phyloP scores from a whole-genome alignment of 2,888 invertebrate species.

The Pomacea canaliculata region DNA sequence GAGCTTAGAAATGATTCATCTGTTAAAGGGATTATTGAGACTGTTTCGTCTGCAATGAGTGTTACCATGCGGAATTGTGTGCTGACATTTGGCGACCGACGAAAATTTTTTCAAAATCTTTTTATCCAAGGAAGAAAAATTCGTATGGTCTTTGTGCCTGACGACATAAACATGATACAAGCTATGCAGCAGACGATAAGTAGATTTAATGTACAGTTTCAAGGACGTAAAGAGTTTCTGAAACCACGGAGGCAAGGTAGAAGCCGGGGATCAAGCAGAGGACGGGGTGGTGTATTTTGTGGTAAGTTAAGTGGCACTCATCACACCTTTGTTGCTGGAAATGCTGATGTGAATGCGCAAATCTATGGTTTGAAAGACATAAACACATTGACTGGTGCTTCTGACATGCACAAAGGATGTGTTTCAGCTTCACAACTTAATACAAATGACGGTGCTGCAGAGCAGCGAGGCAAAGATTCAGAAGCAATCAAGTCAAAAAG shows the following conservation, averaged over 20 bases:
- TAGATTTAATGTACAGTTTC: neutral
- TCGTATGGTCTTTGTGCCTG: constrained; percentile 65
- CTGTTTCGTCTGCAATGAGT: constrained; percentile 59
- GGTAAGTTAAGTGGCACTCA: too few species aligned
- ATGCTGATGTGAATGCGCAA: too few species aligned
- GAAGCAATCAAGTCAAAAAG: neutral
- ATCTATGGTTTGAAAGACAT: too few species aligned
- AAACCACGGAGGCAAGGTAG: neutral
- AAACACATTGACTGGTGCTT: too few species aligned
- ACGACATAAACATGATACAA: constrained; percentile 57
- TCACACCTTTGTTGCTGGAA: too few species aligned
- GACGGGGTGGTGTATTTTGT: neutral
- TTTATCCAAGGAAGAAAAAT: constrained; percentile 60
- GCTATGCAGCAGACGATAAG: constrained; percentile 42
- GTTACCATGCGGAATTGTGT: constrained; percentile 50
- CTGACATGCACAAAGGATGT: too few species aligned
- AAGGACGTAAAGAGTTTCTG: constrained; percentile 19
- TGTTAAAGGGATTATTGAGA: constrained; percentile 48
- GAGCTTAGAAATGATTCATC: constrained; percentile 59
- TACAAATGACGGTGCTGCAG: too few species aligned
- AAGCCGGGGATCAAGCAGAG: constrained; percentile 9
- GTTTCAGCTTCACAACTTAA: too few species aligned
- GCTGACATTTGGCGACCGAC: constrained; percentile 34
- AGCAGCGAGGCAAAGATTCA: too few species aligned
- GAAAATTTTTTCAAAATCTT: constrained; percentile 45